These are phyloP conservation scores for Trachelus troglodyta DNA, from an alignment of 2,888 invertebrate genomes.

Conservation along the genomic window DNA sequence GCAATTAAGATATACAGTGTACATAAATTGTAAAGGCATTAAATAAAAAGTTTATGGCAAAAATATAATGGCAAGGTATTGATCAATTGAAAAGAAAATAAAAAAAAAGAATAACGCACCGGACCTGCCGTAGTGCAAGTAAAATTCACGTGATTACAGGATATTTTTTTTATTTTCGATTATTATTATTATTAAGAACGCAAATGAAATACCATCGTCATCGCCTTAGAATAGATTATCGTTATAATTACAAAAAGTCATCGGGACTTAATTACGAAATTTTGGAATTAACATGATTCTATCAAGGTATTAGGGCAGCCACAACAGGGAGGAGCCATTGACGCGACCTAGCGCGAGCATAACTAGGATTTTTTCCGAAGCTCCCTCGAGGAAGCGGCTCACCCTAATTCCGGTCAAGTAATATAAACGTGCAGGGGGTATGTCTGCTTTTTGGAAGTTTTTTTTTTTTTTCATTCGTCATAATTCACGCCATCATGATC, in stretches of 20 bases:
- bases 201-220: slow-evolving; percentile 34
- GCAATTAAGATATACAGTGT: neutral
- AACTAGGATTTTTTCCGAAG: neutral
- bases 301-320: neutral
- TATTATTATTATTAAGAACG: slow-evolving; percentile 36
- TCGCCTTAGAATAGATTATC: slow-evolving; percentile 27
- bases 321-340: neutral
- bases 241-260: slow-evolving; percentile 40
- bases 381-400: neutral
- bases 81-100: neutral
- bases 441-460: slow-evolving; percentile 31
- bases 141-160: slow-evolving; percentile 11
- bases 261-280: slow-evolving; percentile 30
- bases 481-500: slow-evolving; percentile 4
- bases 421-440: slow-evolving; percentile 24
- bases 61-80: neutral
- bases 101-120: no score
- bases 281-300: slow-evolving; percentile 22
- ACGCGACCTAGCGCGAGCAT: neutral
- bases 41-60: neutral
- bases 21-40: neutral
- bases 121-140: neutral
- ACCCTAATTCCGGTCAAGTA: slow-evolving; percentile 16
- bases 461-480: slow-evolving; percentile 12
- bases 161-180: slow-evolving; percentile 30